A percentile compares a stretch with the other conserved stretches of the same genome.
These are phyloP conservation scores for Hartigia nigra DNA, from an alignment of 2,888 invertebrate species.

Conservation along the genomic window DNA sequence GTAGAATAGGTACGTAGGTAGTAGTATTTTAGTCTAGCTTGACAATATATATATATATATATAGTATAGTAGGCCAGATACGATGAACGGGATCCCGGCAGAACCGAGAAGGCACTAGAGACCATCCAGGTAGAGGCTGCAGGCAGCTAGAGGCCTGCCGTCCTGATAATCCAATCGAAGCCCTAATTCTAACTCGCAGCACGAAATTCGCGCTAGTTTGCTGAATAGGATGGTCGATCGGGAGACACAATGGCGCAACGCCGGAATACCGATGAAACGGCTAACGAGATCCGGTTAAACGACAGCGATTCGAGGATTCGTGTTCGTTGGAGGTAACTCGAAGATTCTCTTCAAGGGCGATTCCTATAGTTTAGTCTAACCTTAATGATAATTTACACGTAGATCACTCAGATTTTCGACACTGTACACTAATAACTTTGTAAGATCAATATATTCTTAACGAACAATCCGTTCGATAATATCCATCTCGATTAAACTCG, in stretches of 20 bases:
- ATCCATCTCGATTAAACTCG: neutral
- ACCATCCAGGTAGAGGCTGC: constrained; percentile 34
- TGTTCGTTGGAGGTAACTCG: neutral
- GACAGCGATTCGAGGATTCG: constrained; percentile 26
- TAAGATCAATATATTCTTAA: neutral
- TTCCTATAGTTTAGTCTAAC: neutral
- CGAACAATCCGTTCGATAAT: neutral
- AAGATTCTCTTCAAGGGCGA: neutral
- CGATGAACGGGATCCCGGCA: neutral
- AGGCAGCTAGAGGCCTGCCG: constrained; percentile 29
- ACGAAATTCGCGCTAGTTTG: constrained; percentile 64
- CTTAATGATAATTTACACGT: neutral
- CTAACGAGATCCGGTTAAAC: constrained; percentile 57
- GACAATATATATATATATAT: neutral
- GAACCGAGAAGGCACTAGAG: constrained; percentile 45
- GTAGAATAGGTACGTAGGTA: neutral
- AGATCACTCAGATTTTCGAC: neutral
- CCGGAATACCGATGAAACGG: constrained; percentile 47
- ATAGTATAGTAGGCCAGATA: neutral
- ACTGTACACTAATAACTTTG: neutral
- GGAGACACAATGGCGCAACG: constrained; percentile 54
- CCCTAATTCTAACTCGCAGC: constrained; percentile 64
- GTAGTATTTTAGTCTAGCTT: neutral
- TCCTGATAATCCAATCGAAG: constrained; percentile 65
- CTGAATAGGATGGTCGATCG: constrained; percentile 58